phyloP scores from a whole-genome alignment of 2,888 invertebrate species.

The Acronicta leporina region DNA sequence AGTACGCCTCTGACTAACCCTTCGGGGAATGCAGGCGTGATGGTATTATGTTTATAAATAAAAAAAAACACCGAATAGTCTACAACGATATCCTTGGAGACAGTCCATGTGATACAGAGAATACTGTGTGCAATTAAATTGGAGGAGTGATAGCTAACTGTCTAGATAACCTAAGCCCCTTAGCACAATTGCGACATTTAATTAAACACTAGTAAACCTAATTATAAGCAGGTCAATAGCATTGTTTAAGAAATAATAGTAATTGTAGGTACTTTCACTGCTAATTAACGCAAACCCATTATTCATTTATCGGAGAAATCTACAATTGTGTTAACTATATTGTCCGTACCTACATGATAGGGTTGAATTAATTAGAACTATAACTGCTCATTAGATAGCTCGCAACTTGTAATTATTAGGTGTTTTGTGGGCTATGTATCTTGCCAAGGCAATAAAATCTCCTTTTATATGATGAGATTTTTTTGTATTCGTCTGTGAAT shows the following conservation, averaged over 20 bases:
- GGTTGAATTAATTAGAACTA: constrained; percentile 62
- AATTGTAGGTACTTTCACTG: constrained; percentile 29
- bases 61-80: constrained; percentile 5
- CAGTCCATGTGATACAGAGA: constrained; percentile 27
- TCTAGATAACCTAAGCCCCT: constrained; percentile 52
- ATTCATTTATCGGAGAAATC: constrained; percentile 47
- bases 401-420: constrained; percentile 45
- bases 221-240: constrained; percentile 56
- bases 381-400: constrained; percentile 57
- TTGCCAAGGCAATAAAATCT: background rate
- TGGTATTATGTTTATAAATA: too few species aligned
- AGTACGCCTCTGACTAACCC: too few species aligned
- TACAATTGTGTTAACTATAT: constrained; percentile 55
- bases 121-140: constrained; percentile 21
- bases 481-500: background rate
- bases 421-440: constrained; percentile 17
- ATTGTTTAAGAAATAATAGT: constrained; percentile 36
- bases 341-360: constrained; percentile 46
- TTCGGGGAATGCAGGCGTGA: too few species aligned
- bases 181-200: constrained; percentile 52
- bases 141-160: constrained; percentile 32
- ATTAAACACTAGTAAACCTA: constrained; percentile 56
- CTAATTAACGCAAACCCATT: constrained; percentile 48
- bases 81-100: constrained; percentile 2
- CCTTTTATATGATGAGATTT: background rate